Evolutionary conservation across 2,797 vertebrate genomes (phyloP), one percentile per base, ranked within the genome.

Genomic region (Falco rusticolus): DNA sequence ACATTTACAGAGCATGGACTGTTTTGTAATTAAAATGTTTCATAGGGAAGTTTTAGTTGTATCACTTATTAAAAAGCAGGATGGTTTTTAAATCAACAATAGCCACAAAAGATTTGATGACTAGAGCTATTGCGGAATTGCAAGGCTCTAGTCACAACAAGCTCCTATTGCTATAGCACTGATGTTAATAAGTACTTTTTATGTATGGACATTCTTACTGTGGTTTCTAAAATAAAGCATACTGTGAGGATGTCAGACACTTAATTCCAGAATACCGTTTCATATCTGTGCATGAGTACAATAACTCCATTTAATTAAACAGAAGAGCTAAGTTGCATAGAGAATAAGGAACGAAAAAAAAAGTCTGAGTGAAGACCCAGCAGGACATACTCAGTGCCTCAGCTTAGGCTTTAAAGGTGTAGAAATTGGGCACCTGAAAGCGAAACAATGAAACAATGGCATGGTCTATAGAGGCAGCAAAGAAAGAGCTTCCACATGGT

Each of bases 381-480:
- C n/a, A 84, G 50, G 17, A 80, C 14, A 34, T 69, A 84, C 8
- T 68, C 34, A 25, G 16, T 41, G 37, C 63, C 29, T 66, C 18
- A 39, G 24, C 17, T 53, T 59, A 41, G 37, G 69, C 39, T 83
- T 68, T 33, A 51, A 25, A 57, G 7, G 19, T 47, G 26, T 63
- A 51, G 60, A 56, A 78, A 78, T 5, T 33, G 12, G 48, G 21
- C 29, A 74, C 14, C 33, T 84, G 25, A 79, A 79, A 21, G 28
- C 0, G 1, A 45, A 88, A 66, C 43, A 68, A 26, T 0, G 1
- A 39, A 88, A 66, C 43, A 68, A 26, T 3, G 8, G 29, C 48
- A 68, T 17, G 24, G 74, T 50, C 48, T 79, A 50, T 1, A 31
- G 41, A 72, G 18, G 24, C 41, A 84, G 24, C 26, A 59, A 75